Conservation (phyloP, 2,797 vertebrate genomes). For the Sardinella longiceps region DNA sequence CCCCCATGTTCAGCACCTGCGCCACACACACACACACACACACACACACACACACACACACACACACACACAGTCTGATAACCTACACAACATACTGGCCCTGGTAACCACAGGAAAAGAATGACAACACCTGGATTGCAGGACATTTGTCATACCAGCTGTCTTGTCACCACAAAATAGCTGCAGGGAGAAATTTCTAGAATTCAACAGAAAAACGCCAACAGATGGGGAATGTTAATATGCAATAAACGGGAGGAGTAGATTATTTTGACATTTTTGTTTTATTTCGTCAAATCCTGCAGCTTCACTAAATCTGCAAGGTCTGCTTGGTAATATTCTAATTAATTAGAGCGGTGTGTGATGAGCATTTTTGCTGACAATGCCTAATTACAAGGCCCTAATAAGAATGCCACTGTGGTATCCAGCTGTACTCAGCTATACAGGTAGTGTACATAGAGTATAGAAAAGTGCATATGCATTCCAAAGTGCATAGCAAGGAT, state of each 20-base stretch:
- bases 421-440: not conserved
- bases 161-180: not conserved
- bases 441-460: not conserved
- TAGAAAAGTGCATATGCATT: not conserved
- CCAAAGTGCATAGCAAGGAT: not conserved
- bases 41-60: not conserved
- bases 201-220: not conserved
- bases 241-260: not conserved
- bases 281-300: not conserved
- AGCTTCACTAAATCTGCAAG: not conserved
- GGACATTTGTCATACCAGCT: not conserved
- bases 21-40: not conserved
- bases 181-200: not conserved
- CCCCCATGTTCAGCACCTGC: constrained; percentile 94
- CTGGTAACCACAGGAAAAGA: not conserved
- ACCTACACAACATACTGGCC: not conserved
- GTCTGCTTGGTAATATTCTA: not conserved
- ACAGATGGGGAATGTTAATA: not conserved
- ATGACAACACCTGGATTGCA: not conserved
- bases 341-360: not conserved
- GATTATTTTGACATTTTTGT: not conserved
- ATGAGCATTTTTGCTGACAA: not conserved
- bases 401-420: not conserved
- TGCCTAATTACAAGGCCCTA: constrained; percentile 6
- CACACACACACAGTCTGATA: not conserved